Conservation (phyloP, 2,113 vertebrate species). For the Rattus rattus region DNA sequence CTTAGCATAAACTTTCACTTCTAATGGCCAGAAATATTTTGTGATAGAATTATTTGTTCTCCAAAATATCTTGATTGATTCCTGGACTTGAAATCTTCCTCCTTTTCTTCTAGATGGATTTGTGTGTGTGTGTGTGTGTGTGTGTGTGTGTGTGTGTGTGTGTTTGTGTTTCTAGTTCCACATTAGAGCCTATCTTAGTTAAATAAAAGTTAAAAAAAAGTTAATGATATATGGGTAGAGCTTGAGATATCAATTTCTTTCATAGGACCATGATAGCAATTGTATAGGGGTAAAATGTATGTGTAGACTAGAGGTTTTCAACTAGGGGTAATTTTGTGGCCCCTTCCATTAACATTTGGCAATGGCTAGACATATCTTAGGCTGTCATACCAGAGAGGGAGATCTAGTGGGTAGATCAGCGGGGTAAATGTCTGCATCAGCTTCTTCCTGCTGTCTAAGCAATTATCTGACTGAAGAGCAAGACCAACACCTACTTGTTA, state of each 20-base stretch:
- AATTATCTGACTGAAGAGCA: neutral
- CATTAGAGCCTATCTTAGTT: neutral
- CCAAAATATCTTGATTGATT: constrained; percentile 34
- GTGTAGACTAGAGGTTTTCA: neutral
- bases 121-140: no score
- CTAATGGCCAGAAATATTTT: neutral
- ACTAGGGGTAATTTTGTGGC: neutral
- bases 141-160: neutral
- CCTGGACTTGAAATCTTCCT: neutral
- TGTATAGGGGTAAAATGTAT: neutral
- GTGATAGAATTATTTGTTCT: neutral
- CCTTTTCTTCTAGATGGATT: constrained; percentile 1
- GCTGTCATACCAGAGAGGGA: neutral
- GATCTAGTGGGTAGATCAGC: neutral
- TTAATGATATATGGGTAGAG: neutral
- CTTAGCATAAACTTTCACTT: neutral
- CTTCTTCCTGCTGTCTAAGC: neutral
- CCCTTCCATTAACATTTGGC: neutral
- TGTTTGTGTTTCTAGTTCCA: neutral
- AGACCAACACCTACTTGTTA: neutral
- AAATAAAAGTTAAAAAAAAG: no score
- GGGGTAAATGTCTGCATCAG: neutral
- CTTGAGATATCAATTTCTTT: neutral
- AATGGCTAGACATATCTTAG: constrained; percentile 10
- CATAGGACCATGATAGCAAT: neutral